These are phyloP conservation scores for Lonchura striata DNA, from an alignment of 2,113 vertebrate genomes.

Conservation along the genomic window DNA sequence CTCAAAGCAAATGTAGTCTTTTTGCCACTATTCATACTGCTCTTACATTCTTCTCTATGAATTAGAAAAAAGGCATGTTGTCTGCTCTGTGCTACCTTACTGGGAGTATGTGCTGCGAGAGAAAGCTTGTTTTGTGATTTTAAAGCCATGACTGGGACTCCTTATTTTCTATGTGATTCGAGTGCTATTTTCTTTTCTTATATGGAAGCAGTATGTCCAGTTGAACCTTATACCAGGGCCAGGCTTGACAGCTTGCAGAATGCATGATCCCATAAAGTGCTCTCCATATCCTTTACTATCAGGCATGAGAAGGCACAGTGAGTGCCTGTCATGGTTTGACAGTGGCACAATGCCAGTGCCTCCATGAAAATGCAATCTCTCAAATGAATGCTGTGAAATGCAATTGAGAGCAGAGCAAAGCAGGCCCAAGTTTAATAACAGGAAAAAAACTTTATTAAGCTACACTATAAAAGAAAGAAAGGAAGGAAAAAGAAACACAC, in stretches of 20 bases:
- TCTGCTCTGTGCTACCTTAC: neutral
- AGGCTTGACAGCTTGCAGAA: neutral
- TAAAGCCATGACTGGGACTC: neutral
- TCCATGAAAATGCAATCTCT: too few relatives aligned
- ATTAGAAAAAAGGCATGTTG: neutral
- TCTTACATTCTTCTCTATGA: neutral
- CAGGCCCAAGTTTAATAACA: too few relatives aligned
- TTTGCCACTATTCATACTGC: neutral
- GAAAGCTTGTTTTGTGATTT: neutral
- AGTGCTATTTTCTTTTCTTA: neutral
- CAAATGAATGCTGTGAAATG: too few relatives aligned
- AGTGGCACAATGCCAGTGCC: too few relatives aligned
- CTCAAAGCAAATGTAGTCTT: neutral
- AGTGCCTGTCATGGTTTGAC: too few relatives aligned
- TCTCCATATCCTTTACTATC: neutral
- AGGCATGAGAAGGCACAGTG: neutral
- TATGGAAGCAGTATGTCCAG: neutral
- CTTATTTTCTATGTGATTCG: neutral
- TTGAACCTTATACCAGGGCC: neutral
- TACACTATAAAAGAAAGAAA: too few relatives aligned
- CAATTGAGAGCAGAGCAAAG: too few relatives aligned
- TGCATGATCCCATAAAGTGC: neutral
- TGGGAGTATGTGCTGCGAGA: neutral
- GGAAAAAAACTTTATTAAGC: too few relatives aligned
- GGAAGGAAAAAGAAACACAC: too few relatives aligned